Evolutionary conservation across 92 coral and sea anemone genomes (phyloP), one percentile per base, ranked within the genome.

Genomic region (Blastomussa wellsi): DNA sequence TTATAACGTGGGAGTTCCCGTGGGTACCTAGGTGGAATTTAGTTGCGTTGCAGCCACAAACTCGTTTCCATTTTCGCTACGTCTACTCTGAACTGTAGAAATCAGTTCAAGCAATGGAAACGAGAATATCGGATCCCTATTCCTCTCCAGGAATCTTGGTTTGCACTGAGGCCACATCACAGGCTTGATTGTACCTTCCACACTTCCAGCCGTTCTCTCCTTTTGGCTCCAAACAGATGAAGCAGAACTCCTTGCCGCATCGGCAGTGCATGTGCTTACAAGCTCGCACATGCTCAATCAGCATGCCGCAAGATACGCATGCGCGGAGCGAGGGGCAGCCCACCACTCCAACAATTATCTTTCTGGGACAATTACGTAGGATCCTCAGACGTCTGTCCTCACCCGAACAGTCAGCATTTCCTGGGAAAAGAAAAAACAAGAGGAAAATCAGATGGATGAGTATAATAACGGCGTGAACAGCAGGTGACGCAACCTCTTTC

Each of bases 261-360:
- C 87, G 88, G 77, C 98, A 94, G n/a, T 55, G 85, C 98, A 94
- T 94, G 79, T 94, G 95, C 64, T 94, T 94, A 76, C 98, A 94
- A 71, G 80, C 93, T 47, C 36, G 67, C 51, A 78, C 86, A 53
- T 94, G 98, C 79, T 94, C 98, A 75, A 94, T 92, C 73, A 94
- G 79, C 41, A 92, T 72, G 65, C 98, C 98, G 32, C 98, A 94
- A 36, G 70, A 73, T 10, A 94, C 42, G 86, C 98, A 94, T 37
- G 98, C 98, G 41, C 98, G 95, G 51, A 91, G 78, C 29, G 95
- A 88, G 38, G 95, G 98, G 72, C 98, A 95, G 38, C 85, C 88
- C 2, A 33, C 65, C 49, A 95, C 95, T 11, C 94, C 95, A 39
- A 90, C 93, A 67, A 95, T 93, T n/a, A 52, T 67, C 80, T 95